Percentiles rank a stretch among this genome's conserved stretches.
Conservation (phyloP, 1,140 invertebrate genomes). For the Monomorium pharaonis region DNA sequence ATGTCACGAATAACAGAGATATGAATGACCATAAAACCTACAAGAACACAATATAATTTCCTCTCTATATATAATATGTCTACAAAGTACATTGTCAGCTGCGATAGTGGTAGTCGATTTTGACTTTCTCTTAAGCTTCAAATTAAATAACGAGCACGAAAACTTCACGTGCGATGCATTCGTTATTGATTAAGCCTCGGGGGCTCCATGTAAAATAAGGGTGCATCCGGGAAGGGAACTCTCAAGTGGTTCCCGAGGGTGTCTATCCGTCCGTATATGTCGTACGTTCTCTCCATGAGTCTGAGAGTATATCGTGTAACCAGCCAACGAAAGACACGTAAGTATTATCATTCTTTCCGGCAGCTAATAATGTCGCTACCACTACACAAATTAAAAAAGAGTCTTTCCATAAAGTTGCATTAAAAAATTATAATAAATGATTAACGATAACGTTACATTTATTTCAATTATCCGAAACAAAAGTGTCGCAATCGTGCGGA, state of each 20-base stretch:
- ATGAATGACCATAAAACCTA: no score
- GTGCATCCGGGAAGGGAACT: slow-evolving; percentile 69
- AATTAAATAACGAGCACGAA: slow-evolving; percentile 72
- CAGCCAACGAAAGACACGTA: slow-evolving; percentile 65
- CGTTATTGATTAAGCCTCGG: slow-evolving; percentile 76
- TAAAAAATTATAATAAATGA: neutral
- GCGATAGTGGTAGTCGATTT: neutral
- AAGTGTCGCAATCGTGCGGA: neutral
- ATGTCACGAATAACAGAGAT: no score
- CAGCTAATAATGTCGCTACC: slow-evolving; percentile 66
- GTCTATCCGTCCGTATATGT: slow-evolving; percentile 73
- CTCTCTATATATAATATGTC: neutral
- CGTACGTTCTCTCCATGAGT: slow-evolving; percentile 70
- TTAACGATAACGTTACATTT: neutral
- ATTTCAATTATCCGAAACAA: neutral
- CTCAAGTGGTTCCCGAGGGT: slow-evolving; percentile 74
- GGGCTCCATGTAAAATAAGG: slow-evolving; percentile 71
- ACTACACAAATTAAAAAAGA: slow-evolving; percentile 55
- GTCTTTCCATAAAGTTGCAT: neutral
- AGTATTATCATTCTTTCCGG: slow-evolving; percentile 65
- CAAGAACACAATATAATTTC: no score
- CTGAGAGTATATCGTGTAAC: slow-evolving; percentile 71
- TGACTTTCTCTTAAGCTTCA: slow-evolving; percentile 2
- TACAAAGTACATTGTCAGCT: neutral
- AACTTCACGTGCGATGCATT: slow-evolving; percentile 69